These are phyloP conservation scores for Drosophila parvula DNA, from an alignment of 1,140 invertebrate species.

Conservation along the genomic window DNA sequence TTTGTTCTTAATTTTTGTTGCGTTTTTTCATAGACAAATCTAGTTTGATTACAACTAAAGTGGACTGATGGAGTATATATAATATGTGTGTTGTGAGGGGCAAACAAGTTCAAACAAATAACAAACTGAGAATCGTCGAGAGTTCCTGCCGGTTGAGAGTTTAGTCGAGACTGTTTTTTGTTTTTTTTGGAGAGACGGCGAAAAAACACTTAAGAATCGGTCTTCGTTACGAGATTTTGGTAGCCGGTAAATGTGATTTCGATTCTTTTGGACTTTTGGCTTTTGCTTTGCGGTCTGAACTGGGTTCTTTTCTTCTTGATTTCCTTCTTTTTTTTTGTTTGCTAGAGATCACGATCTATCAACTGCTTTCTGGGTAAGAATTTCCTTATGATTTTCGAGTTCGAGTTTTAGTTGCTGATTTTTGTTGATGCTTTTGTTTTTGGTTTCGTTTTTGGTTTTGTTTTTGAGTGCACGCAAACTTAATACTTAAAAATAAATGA, in stretches of 20 bases:
- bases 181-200: conserved; percentile 44
- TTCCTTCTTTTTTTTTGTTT: conserved; percentile 20
- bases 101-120: conserved; percentile 63
- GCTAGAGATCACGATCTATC: conserved; percentile 47
- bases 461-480: conserved; percentile 81
- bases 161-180: conserved; percentile 57
- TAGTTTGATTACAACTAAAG: conserved; percentile 47
- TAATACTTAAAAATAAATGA: conserved; percentile 83
- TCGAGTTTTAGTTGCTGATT: conserved; percentile 66
- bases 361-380: conserved; percentile 49
- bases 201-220: conserved; percentile 69
- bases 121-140: conserved; percentile 63
- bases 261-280: conserved; percentile 36
- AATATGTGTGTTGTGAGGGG: conserved; percentile 43
- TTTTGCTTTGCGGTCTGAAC: conserved; percentile 39
- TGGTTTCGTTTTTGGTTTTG: conserved; percentile 46
- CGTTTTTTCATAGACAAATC: conserved; percentile 18
- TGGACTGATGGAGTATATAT: conserved; percentile 40
- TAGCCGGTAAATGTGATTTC: conserved; percentile 56
- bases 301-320: conserved; percentile 21
- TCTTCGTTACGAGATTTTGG: conserved; percentile 26
- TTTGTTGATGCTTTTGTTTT: conserved; percentile 59
- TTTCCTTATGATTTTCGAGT: conserved; percentile 47
- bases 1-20: conserved; percentile 17
- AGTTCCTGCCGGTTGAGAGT: conserved; percentile 66